Evolutionary conservation across 53 echinoderm and acorn worm species (phyloP).

Genomic region (Mesocentrotus franciscanus): DNA sequence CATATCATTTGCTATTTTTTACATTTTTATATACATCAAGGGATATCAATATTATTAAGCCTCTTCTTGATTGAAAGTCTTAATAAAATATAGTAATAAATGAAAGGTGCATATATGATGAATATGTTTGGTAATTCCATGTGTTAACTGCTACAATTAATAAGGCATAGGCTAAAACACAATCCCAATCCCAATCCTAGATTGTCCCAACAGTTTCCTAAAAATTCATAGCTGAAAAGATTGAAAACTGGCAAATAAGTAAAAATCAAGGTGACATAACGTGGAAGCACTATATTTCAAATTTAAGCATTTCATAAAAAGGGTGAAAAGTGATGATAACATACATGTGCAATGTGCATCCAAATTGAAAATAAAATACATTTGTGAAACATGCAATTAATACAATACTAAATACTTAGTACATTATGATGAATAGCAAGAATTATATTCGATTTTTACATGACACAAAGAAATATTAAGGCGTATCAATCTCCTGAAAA

Average conservation of each 20-base stretch:
- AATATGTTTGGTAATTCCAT: background rate
- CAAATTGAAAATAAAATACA: background rate
- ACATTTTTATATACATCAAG: background rate
- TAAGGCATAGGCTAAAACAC: background rate
- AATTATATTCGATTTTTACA: too few relatives aligned
- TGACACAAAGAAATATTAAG: too few relatives aligned
- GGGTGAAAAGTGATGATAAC: background rate
- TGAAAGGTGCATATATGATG: background rate
- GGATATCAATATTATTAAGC: background rate
- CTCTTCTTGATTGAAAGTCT: background rate
- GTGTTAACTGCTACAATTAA: background rate
- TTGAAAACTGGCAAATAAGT: background rate
- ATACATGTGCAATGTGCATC: background rate
- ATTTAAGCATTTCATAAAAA: background rate
- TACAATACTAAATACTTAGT: slow-evolving; percentile 5
- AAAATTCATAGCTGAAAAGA: background rate
- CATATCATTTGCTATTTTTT: background rate
- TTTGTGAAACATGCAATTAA: background rate
- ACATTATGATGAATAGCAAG: background rate
- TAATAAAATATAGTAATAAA: background rate
- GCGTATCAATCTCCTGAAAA: too few relatives aligned
- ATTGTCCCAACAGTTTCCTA: background rate
- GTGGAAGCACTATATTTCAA: slow-evolving; percentile 30
- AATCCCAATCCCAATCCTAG: background rate
- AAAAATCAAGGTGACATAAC: slow-evolving; percentile 2